Base-by-base conservation (phyloP, 2,888 invertebrate species). In the Sarcophaga carnaria region DNA sequence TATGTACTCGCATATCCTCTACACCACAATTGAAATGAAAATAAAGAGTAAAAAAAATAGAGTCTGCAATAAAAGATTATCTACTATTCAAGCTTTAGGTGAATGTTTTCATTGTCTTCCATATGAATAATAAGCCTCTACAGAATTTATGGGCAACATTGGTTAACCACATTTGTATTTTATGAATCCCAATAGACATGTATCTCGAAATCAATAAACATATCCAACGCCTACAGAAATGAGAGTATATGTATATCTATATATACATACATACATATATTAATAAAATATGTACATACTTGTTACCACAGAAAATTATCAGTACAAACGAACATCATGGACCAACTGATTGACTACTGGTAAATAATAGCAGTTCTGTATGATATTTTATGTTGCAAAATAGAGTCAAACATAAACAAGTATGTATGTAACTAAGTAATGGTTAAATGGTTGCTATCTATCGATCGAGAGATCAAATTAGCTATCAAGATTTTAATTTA, bases 41-140 rank as follows among this genome's bases (percentile, higher is more conserved):
- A 54, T 54, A 54, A 59, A 63, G 74, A 74, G 37, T 62, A 11
- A 72, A 67, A 72, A 64, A 62, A 5, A 27, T 20, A 22, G 45
- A 75, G 17, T 45, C 62, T 70, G 27, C 47, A 64, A 78, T 83
- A 74, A 72, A 76, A 77, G 72, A 37, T 37, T 37, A 37, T 70
- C 70, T 71, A 78, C 66, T 81, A 83, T 76, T 79, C 62, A 54
- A 77, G 71, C 54, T 60, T 82, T 82, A 47, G 71, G 81, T 76
- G 66, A 83, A 76, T 77, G 67, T 81, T 82, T 83, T 92, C 90
- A 92, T 92, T 92, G 92, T 93, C 90, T 91, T 92, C 90, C 89
- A 91, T 91, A 92, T 93, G 93, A 93, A 93, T 93, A 93, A 93
- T 93, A 92, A 93, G 92, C 92, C 90, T 92, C 93, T 92, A 90